Conservation (phyloP, 2,888 invertebrate genomes). For the Pollenia labialis region DNA sequence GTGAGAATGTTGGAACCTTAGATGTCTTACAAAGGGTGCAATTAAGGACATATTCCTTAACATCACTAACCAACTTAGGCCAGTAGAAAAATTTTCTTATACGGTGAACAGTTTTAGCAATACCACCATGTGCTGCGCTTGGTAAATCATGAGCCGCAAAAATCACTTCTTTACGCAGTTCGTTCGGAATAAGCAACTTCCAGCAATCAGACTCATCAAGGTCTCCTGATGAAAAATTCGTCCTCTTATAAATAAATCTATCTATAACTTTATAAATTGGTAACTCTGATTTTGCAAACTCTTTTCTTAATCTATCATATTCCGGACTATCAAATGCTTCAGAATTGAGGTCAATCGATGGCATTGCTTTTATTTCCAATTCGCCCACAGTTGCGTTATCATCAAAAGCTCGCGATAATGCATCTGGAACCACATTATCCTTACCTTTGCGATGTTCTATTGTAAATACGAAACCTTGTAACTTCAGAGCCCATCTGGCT, state of each 20-base stretch:
- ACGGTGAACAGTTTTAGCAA: too few species aligned
- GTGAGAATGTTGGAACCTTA: background rate
- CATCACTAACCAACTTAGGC: slow-evolving; percentile 1
- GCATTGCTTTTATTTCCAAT: too few species aligned
- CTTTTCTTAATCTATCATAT: background rate
- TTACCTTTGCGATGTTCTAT: too few species aligned
- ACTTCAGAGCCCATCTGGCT: too few species aligned
- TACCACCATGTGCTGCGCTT: slow-evolving; percentile 1
- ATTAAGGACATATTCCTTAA: background rate
- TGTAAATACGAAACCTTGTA: too few species aligned
- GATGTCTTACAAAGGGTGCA: background rate
- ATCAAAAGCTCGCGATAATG: too few species aligned
- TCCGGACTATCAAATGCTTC: background rate
- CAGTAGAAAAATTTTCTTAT: slow-evolving; percentile 27
- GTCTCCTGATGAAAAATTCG: background rate
- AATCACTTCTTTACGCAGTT: slow-evolving; percentile 5
- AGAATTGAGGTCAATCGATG: background rate
- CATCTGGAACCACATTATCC: too few species aligned
- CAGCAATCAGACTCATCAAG: background rate
- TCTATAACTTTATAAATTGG: background rate
- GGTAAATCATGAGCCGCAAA: background rate
- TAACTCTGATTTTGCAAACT: background rate
- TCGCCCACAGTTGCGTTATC: too few species aligned
- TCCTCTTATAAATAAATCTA: slow-evolving; percentile 25
- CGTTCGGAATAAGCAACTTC: background rate